phyloP scores from a whole-genome alignment of 1,140 invertebrate genomes.

The Drosophila bocki region DNA sequence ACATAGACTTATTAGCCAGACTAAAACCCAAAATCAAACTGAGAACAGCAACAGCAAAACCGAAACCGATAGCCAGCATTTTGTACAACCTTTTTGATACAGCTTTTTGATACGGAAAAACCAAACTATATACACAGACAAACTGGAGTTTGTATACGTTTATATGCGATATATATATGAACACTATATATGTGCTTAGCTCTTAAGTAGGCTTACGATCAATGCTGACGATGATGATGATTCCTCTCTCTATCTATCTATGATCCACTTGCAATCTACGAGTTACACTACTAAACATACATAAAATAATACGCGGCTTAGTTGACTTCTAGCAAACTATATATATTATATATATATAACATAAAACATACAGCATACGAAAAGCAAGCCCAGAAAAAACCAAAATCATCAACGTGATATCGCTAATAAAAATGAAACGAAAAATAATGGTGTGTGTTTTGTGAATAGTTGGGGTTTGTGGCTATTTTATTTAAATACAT shows the following conservation, averaged over 20 bases:
- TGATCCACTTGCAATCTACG: constrained; percentile 45
- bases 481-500: neutral
- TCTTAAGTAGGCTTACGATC: constrained; percentile 43
- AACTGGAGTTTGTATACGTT: constrained; percentile 41
- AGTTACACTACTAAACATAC: constrained; percentile 51
- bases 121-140: constrained; percentile 41
- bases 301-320: constrained; percentile 63
- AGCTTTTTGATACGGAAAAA: constrained; percentile 68
- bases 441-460: constrained; percentile 47
- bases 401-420: constrained; percentile 81
- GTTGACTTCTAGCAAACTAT: constrained; percentile 60
- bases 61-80: constrained; percentile 47
- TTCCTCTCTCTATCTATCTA: constrained; percentile 46
- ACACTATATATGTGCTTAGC: constrained; percentile 45
- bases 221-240: constrained; percentile 17
- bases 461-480: neutral
- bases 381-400: constrained; percentile 40
- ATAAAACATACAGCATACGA: constrained; percentile 54
- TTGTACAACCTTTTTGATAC: constrained; percentile 65
- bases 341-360: constrained; percentile 47
- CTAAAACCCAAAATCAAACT: constrained; percentile 33
- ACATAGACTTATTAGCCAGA: constrained; percentile 66
- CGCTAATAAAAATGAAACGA: constrained; percentile 65
- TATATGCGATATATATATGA: constrained; percentile 20
- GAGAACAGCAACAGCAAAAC: constrained; percentile 46